Evolutionary conservation across 2,797 vertebrate genomes (phyloP).

Genomic region (Atherinosoma microstoma): DNA sequence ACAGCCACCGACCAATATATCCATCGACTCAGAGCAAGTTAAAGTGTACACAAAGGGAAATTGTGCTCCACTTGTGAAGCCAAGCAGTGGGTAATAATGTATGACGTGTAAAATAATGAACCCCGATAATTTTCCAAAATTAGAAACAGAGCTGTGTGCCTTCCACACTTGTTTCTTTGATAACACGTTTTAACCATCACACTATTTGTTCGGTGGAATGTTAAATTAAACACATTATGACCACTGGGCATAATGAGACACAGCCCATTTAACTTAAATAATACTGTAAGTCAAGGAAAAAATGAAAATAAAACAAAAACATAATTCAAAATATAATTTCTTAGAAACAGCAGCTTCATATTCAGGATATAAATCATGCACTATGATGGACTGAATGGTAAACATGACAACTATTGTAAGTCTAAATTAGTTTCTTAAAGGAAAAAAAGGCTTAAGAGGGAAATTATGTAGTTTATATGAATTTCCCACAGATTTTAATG

Average conservation of each 20-base stretch:
- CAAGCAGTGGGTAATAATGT: slow-evolving; percentile 1
- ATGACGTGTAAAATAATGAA: neutral
- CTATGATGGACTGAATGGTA: neutral
- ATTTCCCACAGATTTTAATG: neutral
- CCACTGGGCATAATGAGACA: neutral
- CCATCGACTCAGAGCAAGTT: slow-evolving; percentile 20
- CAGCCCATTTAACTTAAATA: neutral
- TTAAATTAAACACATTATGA: neutral
- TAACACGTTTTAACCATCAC: slow-evolving; percentile 1
- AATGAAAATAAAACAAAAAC: neutral
- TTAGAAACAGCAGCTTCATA: neutral
- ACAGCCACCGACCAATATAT: slow-evolving; percentile 14
- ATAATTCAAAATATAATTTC: neutral
- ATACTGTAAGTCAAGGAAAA: neutral
- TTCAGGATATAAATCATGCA: neutral
- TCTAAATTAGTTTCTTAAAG: neutral
- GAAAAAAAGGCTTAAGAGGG: neutral
- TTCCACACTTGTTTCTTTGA: slow-evolving; percentile 2
- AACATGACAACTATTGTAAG: neutral
- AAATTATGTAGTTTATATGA: neutral
- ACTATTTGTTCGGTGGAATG: slow-evolving; percentile 4
- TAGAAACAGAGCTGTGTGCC: neutral
- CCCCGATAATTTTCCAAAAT: neutral
- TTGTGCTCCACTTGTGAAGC: neutral
- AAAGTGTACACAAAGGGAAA: neutral